A percentile compares a stretch with the other conserved stretches of the same genome.
These are phyloP conservation scores for Oplegnathus fasciatus DNA, from an alignment of 2,113 vertebrate genomes.

Conservation along the genomic window DNA sequence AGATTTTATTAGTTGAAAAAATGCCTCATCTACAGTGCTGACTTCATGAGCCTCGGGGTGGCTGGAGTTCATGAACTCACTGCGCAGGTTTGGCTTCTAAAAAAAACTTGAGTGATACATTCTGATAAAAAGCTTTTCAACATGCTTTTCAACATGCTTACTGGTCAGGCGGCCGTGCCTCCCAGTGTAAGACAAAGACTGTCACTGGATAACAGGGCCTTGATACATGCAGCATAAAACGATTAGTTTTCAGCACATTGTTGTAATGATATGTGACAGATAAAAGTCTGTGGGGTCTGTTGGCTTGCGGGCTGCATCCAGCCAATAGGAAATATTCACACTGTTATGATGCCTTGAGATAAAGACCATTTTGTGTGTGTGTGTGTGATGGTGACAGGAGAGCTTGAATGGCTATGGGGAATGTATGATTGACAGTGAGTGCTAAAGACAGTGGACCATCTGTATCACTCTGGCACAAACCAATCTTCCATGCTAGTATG, in stretches of 20 bases:
- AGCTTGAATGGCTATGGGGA: slow-evolving; percentile 40
- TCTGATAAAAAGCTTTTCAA: neutral
- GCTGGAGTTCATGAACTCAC: slow-evolving; percentile 24
- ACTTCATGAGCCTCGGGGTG: neutral
- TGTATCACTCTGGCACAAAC: slow-evolving; percentile 45
- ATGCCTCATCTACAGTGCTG: slow-evolving; percentile 2
- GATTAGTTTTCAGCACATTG: slow-evolving; percentile 24
- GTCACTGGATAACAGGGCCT: slow-evolving; percentile 20
- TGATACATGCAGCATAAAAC: slow-evolving; percentile 11
- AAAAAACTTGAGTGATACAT: neutral
- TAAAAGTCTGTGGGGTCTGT: slow-evolving; percentile 32
- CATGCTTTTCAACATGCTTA: neutral
- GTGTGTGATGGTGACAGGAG: slow-evolving; percentile 3
- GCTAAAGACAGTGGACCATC: slow-evolving; percentile 58
- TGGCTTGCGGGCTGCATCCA: slow-evolving; percentile 37
- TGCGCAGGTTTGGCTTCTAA: neutral
- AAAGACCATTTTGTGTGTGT: slow-evolving; percentile 32
- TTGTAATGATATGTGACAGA: slow-evolving; percentile 51
- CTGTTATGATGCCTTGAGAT: slow-evolving; percentile 41
- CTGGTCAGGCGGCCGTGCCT: slow-evolving; percentile 19
- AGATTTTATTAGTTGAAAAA: neutral
- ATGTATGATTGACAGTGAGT: slow-evolving; percentile 48
- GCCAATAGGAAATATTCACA: slow-evolving; percentile 60
- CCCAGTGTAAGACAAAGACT: slow-evolving; percentile 19
- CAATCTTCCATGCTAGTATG: slow-evolving; percentile 26